Conservation (phyloP, 64 coral and sea anemone genomes). For the Acropora yongei region DNA sequence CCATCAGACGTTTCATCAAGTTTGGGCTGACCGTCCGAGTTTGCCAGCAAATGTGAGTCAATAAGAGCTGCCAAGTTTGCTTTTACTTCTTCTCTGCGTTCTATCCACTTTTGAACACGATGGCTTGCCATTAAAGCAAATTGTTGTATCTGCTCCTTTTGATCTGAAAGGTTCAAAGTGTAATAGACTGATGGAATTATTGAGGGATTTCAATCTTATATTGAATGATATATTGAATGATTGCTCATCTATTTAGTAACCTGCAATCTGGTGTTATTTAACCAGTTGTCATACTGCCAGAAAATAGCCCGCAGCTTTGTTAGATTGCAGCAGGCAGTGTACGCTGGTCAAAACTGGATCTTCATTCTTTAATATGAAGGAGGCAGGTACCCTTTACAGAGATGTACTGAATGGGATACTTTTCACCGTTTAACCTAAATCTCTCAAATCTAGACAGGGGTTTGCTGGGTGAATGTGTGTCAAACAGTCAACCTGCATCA, state of each 20-base stretch:
- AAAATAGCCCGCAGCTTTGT: background rate
- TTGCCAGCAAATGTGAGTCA: background rate
- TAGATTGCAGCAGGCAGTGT: background rate
- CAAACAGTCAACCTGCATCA: too few relatives aligned
- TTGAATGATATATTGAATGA: background rate
- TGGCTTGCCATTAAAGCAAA: background rate
- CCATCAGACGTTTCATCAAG: background rate
- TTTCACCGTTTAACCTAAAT: background rate
- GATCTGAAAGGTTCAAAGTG: background rate
- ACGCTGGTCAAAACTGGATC: background rate
- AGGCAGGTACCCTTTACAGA: too few relatives aligned
- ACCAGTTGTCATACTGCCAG: too few relatives aligned
- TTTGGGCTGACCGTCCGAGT: background rate
- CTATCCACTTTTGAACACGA: background rate
- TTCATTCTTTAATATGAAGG: background rate
- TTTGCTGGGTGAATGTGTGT: too few relatives aligned
- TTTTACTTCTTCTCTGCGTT: background rate
- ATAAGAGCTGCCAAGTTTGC: background rate
- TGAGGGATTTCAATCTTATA: background rate
- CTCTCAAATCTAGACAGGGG: too few relatives aligned
- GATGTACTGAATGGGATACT: background rate
- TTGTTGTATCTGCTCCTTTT: constrained; percentile 27
- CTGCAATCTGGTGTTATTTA: background rate
- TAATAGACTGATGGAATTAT: background rate
- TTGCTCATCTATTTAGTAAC: too few relatives aligned